Base-by-base conservation (phyloP, 1,140 invertebrate genomes). In the Ceratosolen fusciceps region DNA sequence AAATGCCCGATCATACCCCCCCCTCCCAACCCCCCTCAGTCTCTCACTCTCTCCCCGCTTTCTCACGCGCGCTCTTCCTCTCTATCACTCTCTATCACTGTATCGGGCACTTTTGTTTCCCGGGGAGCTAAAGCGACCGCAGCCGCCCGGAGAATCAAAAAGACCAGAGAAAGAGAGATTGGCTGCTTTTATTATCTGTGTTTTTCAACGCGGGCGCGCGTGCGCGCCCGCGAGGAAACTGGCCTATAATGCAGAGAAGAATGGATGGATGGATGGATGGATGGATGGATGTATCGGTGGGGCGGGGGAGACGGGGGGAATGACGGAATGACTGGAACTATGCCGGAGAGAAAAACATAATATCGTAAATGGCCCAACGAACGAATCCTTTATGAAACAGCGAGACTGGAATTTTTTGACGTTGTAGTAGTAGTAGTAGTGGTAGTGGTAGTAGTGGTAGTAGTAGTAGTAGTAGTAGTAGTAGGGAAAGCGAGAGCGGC, bases 391-490 rank as follows among this genome's bases (percentile, higher is more conserved):
- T 89, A 88, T 88, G 43, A 87, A 84, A 84, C 83, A 81, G 85
- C 86, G 84, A 87, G 87, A 79, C 85, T 87, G 86, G 87, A 88
- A 88, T 89, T 89, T 89, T 52, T 88, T 87, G 84, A 88, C 88
- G 87, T n/a, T n/a, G n/a, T n/a, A n/a, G n/a, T n/a, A n/a, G n/a
- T n/a, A n/a, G n/a, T n/a, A n/a, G n/a, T n/a, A n/a, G n/a, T n/a
- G n/a, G n/a, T n/a, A n/a, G n/a, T n/a, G n/a, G n/a, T n/a, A n/a
- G n/a, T n/a, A n/a, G n/a, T n/a, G n/a, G n/a, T n/a, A n/a, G n/a
- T n/a, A n/a, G n/a, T n/a, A n/a, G n/a, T n/a, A n/a, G n/a, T n/a
- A n/a, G n/a, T n/a, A n/a, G n/a, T n/a, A n/a, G n/a, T 85, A 88
- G 86, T 86, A 87, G 84, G 84, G 34, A 52, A 60, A 85, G 84